Percentiles rank a stretch among this genome's conserved stretches.
These are phyloP conservation scores for Amaurobius ferox DNA, from an alignment of 2,888 invertebrate genomes.

Conservation along the genomic window DNA sequence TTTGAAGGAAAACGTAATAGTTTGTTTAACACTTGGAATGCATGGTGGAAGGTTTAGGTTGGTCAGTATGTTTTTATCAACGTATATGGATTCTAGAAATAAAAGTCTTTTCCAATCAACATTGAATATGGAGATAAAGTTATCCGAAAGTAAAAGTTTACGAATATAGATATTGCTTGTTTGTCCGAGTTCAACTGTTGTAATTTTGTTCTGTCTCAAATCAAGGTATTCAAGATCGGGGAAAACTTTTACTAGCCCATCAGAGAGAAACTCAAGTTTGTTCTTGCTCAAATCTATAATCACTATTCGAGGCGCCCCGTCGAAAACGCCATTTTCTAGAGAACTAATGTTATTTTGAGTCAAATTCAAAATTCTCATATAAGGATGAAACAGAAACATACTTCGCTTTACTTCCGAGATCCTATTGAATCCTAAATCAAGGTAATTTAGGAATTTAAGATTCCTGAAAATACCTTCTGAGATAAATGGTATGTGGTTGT, in stretches of 20 bases:
- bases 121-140: constrained; percentile 33
- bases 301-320: constrained; percentile 49
- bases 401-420: not conserved
- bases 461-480: constrained; percentile 18
- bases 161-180: not conserved
- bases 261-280: not conserved
- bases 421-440: constrained; percentile 36
- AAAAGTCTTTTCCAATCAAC: constrained; percentile 83
- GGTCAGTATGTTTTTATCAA: constrained; percentile 82
- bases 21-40: constrained; percentile 57
- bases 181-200: constrained; percentile 21
- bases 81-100: constrained; percentile 84
- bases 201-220: constrained; percentile 30
- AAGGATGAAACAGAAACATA: constrained; percentile 20
- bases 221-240: constrained; percentile 20
- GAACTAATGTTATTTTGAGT: constrained; percentile 15
- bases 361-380: constrained; percentile 12
- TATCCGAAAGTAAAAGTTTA: constrained; percentile 39
- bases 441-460: not conserved
- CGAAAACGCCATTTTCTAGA: constrained; percentile 18
- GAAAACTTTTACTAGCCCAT: constrained; percentile 28
- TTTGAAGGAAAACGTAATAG: constrained; percentile 65
- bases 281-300: constrained; percentile 81
- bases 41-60: constrained; percentile 80
- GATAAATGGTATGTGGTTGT: not conserved